Base-by-base conservation (phyloP, 2,888 invertebrate species). In the Oligia latruncula region DNA sequence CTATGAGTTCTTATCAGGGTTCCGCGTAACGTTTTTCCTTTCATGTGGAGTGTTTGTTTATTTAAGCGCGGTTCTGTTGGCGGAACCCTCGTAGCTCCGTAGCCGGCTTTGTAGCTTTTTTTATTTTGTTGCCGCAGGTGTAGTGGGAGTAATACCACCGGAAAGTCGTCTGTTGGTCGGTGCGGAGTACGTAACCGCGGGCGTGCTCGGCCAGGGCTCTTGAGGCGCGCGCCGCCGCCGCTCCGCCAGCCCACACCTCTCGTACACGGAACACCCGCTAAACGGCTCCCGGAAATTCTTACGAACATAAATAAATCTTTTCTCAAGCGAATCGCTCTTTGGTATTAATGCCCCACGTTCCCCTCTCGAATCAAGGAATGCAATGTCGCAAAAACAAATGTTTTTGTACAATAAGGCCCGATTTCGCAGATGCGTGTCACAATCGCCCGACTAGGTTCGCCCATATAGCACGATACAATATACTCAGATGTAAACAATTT, bases 111-210 rank as follows among this genome's bases (percentile, higher is more conserved):
- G 95, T 96, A 96, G 96, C 95, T 93, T 95, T 95, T 35, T 95
- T 95, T 96, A 94, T 96, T 97, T 97, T 97, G 95, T 97, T 96
- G 95, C 95, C 95, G 94, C 97, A 97, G 97, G 97, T 97, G 95
- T 97, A 95, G 97, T 97, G 97, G 97, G 97, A 96, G 97, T 97
- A 92, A 95, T 97, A 95, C 95, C 96, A 92, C 97, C 97, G 95
- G 97, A 97, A 96, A 97, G 97, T 95, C 97, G 97, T 93, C 97
- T 96, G 93, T 95, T 97, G 96, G 97, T 97, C 93, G 97, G 97
- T 94, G 97, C 97, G 93, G 97, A 97, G 97, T 97, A 97, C 95
- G 95, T 97, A 95, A 96, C 94, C 94, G 94, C 95, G 93, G 94
- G 95, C 92, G 94, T 94, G 94, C 95, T 97, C 94, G 97, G 97